Evolutionary conservation across 2,888 invertebrate genomes (phyloP).

Genomic region (Drosophila demipolita): DNA sequence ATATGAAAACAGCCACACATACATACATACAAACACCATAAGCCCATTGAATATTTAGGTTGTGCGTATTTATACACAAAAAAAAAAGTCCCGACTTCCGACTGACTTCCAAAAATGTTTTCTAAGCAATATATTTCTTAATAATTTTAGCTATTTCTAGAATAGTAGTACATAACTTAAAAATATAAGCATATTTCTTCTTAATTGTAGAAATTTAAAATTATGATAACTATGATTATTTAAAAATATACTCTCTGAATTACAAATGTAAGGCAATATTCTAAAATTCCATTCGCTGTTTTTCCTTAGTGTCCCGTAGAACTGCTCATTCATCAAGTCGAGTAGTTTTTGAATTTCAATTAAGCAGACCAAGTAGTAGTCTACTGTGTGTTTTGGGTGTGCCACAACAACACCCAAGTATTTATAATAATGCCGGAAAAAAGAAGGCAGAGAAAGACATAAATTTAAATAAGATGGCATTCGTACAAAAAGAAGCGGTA

Average conservation of each 20-base stretch:
- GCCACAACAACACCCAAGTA: conserved; percentile 1
- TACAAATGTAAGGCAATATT: background rate
- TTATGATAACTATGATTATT: too few species aligned
- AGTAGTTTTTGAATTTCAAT: conserved; percentile 56
- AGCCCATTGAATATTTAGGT: background rate
- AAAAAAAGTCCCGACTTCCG: background rate
- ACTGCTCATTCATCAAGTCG: conserved; percentile 2
- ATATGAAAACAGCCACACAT: background rate
- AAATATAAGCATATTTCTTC: background rate
- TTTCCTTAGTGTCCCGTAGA: background rate
- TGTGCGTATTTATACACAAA: background rate
- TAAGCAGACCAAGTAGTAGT: conserved; percentile 28
- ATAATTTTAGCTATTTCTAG: background rate
- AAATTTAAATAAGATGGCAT: conserved; percentile 8
- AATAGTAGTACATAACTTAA: background rate
- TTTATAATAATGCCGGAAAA: conserved; percentile 20
- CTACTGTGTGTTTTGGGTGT: background rate
- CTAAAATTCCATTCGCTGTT: background rate
- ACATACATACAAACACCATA: background rate
- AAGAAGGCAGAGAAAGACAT: conserved; percentile 14
- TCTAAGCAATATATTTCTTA: background rate
- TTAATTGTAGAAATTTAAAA: background rate
- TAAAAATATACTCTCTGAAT: background rate
- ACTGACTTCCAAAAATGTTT: background rate
- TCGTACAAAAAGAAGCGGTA: conserved; percentile 6